Conservation (phyloP, 2,113 vertebrate genomes). For the Pluvianellus socialis region DNA sequence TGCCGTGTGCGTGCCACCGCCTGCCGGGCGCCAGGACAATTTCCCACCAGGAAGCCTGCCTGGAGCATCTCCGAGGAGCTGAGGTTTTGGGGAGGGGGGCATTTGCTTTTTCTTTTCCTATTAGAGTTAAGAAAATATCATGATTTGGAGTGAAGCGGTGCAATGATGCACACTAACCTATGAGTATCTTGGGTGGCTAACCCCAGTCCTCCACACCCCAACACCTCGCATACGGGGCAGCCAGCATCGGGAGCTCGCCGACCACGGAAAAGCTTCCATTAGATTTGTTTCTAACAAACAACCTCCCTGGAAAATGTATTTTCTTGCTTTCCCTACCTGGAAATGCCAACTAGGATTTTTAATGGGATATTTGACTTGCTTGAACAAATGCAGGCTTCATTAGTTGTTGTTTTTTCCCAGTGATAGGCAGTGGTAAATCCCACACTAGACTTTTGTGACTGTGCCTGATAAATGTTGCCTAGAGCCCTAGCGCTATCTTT, state of each 20-base stretch:
- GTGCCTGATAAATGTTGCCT: conserved; percentile 11
- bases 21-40: not conserved
- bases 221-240: accelerated
- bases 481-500: not conserved
- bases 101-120: not conserved
- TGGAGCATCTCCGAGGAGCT: not conserved
- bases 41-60: too few species aligned
- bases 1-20: not conserved
- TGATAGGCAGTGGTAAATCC: not conserved
- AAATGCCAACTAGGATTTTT: not conserved
- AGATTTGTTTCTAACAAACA: not conserved
- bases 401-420: not conserved
- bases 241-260: not conserved
- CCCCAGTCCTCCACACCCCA: too few species aligned
- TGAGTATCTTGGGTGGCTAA: too few species aligned
- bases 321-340: not conserved
- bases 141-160: not conserved
- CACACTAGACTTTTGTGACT: not conserved
- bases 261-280: not conserved
- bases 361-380: not conserved
- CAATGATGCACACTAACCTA: accelerated
- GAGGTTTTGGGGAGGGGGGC: not conserved
- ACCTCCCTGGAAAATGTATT: accelerated
- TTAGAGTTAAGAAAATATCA: not conserved
- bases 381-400: conserved; percentile 20